Evolutionary conservation across 2,113 vertebrate genomes (phyloP), one percentile per base, ranked within the genome.

Genomic region (Columba livia): DNA sequence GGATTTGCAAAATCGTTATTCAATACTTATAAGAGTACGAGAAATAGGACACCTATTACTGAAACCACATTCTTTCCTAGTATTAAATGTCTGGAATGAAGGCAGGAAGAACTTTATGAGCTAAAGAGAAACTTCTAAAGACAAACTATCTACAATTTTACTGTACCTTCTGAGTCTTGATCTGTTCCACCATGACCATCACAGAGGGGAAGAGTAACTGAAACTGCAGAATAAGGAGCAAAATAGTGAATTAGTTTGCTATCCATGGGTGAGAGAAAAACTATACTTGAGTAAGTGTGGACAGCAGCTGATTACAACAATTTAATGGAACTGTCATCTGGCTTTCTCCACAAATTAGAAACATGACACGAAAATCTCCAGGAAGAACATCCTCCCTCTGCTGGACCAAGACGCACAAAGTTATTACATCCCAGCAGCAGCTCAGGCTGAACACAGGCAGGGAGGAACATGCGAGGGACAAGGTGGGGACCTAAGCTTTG

Each of bases 171-270:
- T 99, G 99, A 50, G 98, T 99, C 95, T 98, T 99, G 84, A 99
- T 99, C 36, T 99, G 98, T 87, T 99, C 99, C 24, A 99, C 99
- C 92, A 99, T 99, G 91, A 99, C 98, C 99, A 99, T 99, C 77
- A 99, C 98, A 16, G 99, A 99, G 12, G 99, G 99, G 60, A 99
- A 99, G 89, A 99, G 99, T 96, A 99, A 97, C 97, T 99, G 99
- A 94, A 99, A 99, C 99, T 99, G 90, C 38, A 93, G 94, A 94
- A 53, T 72, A 81, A 75, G 23, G 54, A 83, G 17, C 26, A 88
- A 61, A 74, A 79, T 60, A 80, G 0, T 90, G 60, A 90, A 56
- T 96, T 80, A 40, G 47, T 29, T n/a, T 78, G 48, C 69, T 71
- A 67, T 29, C 56, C 61, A 96, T 88, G 53, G 11, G 65, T 64